Percentiles rank a stretch among this genome's conserved stretches.
phyloP scores from a whole-genome alignment of 2,888 invertebrate species.

The Psylliodes chrysocephalus region DNA sequence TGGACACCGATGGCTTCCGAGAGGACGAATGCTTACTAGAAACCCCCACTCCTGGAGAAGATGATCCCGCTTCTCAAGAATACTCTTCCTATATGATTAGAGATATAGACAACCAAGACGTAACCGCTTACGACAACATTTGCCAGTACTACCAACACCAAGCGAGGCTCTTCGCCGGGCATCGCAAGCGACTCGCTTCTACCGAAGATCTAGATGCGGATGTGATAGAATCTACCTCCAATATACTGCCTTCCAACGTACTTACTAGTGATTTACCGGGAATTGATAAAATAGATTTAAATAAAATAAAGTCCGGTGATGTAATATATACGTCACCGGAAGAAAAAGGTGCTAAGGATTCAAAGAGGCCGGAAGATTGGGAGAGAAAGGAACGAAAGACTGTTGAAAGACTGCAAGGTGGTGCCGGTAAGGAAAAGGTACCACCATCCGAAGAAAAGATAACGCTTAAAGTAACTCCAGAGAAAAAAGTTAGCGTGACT shows the following conservation, averaged over 20 bases:
- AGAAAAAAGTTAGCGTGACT: slow-evolving; percentile 49
- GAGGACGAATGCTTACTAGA: slow-evolving; percentile 65
- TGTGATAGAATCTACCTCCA: slow-evolving; percentile 64
- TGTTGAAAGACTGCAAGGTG: slow-evolving; percentile 63
- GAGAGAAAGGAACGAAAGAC: slow-evolving; percentile 61
- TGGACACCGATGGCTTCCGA: slow-evolving; percentile 68
- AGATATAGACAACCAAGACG: slow-evolving; percentile 57
- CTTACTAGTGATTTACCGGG: slow-evolving; percentile 62
- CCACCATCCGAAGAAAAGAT: slow-evolving; percentile 51
- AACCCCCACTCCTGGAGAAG: slow-evolving; percentile 63
- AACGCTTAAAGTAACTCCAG: slow-evolving; percentile 50
- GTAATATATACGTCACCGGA: slow-evolving; percentile 60
- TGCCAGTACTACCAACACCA: slow-evolving; percentile 61
- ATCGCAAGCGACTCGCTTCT: slow-evolving; percentile 63
- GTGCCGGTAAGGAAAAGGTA: slow-evolving; percentile 59
- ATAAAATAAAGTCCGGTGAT: slow-evolving; percentile 58
- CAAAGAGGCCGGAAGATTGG: slow-evolving; percentile 63
- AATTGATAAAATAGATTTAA: slow-evolving; percentile 56
- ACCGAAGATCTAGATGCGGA: slow-evolving; percentile 62
- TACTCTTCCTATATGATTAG: slow-evolving; percentile 40
- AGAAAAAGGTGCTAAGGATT: slow-evolving; percentile 64
- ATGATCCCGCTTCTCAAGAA: slow-evolving; percentile 40
- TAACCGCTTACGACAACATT: slow-evolving; percentile 60
- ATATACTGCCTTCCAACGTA: slow-evolving; percentile 54
- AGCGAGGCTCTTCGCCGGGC: slow-evolving; percentile 56